These are phyloP conservation scores for Steinernema khuongi DNA, from an alignment of 1,140 invertebrate genomes.

Conservation along the genomic window DNA sequence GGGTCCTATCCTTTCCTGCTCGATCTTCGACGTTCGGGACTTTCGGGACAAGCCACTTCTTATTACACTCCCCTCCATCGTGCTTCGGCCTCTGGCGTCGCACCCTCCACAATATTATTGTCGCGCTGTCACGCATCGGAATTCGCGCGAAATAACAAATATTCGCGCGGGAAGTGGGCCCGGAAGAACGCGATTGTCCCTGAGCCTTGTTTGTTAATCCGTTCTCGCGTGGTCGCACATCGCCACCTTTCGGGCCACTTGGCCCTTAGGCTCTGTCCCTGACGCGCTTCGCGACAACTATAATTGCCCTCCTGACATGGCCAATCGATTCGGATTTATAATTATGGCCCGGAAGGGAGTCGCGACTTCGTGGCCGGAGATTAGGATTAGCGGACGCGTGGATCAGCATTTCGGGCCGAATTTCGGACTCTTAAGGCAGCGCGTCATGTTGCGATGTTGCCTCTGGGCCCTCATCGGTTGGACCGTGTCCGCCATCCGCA, in stretches of 20 bases:
- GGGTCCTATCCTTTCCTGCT: too few species aligned
- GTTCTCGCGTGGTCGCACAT: too few species aligned
- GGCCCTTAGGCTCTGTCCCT: too few species aligned
- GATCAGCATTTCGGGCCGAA: neutral
- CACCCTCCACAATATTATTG: neutral
- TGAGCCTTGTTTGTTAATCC: neutral
- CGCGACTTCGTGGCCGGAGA: neutral
- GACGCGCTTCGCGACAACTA: too few species aligned
- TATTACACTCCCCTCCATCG: too few species aligned
- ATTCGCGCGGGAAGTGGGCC: neutral
- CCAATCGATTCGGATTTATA: slow-evolving; percentile 15
- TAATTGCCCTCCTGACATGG: too few species aligned
- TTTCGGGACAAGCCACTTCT: too few species aligned
- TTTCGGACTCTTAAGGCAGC: neutral
- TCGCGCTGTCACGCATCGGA: neutral
- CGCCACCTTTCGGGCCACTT: too few species aligned
- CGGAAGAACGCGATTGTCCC: neutral
- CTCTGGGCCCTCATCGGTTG: neutral
- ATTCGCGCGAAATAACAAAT: neutral
- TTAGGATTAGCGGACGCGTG: neutral
- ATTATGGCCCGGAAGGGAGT: neutral
- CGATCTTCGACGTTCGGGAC: too few species aligned
- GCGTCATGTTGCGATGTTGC: neutral
- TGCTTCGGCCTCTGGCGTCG: too few species aligned
- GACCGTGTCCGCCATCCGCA: neutral